Evolutionary conservation across 2,113 vertebrate genomes (phyloP).

Genomic region (Daubentonia madagascariensis): DNA sequence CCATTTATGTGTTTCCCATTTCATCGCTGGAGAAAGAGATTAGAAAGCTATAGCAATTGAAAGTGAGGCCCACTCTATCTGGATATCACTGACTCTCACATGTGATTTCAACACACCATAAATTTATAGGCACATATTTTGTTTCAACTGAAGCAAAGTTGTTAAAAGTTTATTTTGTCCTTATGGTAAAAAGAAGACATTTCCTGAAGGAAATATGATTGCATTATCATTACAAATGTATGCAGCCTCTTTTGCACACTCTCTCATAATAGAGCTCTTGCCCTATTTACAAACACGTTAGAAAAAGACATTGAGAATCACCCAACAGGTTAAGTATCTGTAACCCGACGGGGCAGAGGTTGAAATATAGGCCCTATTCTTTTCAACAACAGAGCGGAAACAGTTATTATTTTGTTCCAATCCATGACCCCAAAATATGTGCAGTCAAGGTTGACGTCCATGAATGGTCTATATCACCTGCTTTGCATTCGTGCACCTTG

Average conservation of each 20-base stretch:
- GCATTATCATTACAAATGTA: slow-evolving; percentile 54
- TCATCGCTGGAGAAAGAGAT: background rate
- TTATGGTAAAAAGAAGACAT: background rate
- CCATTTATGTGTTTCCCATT: background rate
- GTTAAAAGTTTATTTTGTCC: slow-evolving; percentile 50
- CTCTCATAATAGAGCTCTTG: background rate
- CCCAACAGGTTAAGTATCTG: background rate
- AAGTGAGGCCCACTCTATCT: background rate
- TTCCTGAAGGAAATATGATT: slow-evolving; percentile 49
- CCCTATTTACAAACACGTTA: slow-evolving; percentile 20
- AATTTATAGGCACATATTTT: background rate
- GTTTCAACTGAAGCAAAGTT: slow-evolving; percentile 29
- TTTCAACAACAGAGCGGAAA: background rate
- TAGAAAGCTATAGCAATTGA: background rate
- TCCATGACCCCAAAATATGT: background rate
- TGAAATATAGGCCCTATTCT: background rate
- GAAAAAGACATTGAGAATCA: background rate
- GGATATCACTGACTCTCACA: background rate
- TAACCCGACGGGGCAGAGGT: background rate
- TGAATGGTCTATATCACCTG: too few relatives aligned
- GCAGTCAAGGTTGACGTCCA: background rate
- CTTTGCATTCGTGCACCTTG: background rate
- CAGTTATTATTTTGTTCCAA: background rate
- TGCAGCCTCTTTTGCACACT: background rate
- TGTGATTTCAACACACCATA: fast-evolving